phyloP scores from a whole-genome alignment of 2,113 vertebrate species.

The Myodes glareolus region DNA sequence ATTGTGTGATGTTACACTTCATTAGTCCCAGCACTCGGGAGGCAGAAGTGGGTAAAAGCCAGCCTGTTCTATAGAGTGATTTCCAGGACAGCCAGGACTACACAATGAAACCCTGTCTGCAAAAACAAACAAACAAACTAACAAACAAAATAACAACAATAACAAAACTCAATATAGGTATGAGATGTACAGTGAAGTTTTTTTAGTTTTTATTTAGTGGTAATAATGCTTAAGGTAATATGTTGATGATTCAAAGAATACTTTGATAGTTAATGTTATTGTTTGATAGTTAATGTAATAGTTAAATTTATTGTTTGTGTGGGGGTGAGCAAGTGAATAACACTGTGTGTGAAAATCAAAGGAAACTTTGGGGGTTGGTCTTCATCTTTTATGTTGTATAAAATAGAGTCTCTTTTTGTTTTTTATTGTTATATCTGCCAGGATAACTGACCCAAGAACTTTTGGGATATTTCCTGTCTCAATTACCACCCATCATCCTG shows the following conservation, averaged over 20 bases:
- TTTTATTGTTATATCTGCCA: not conserved
- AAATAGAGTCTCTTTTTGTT: not conserved
- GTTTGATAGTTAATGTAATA: not conserved
- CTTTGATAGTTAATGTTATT: not conserved
- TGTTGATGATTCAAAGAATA: slow-evolving; percentile 34
- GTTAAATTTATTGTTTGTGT: not conserved
- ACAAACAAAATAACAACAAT: no score
- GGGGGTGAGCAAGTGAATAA: no score
- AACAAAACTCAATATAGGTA: no score
- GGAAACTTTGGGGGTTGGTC: no score
- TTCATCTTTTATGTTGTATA: not conserved
- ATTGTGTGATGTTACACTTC: not conserved
- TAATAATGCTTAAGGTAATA: slow-evolving; percentile 25
- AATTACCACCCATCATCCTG: no score
- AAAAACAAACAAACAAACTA: not conserved
- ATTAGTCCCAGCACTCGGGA: not conserved
- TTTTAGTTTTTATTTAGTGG: not conserved
- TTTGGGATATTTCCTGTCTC: not conserved
- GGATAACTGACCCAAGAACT: not conserved
- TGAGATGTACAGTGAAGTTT: slow-evolving; percentile 10
- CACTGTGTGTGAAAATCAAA: not conserved
- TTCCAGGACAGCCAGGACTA: not conserved
- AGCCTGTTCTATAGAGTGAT: not conserved
- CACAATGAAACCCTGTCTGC: not conserved
- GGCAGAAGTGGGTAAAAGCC: no score